A percentile compares a stretch with the other conserved stretches of the same genome.
phyloP scores from a whole-genome alignment of 1,140 invertebrate species.

The Ganaspis sp. region DNA sequence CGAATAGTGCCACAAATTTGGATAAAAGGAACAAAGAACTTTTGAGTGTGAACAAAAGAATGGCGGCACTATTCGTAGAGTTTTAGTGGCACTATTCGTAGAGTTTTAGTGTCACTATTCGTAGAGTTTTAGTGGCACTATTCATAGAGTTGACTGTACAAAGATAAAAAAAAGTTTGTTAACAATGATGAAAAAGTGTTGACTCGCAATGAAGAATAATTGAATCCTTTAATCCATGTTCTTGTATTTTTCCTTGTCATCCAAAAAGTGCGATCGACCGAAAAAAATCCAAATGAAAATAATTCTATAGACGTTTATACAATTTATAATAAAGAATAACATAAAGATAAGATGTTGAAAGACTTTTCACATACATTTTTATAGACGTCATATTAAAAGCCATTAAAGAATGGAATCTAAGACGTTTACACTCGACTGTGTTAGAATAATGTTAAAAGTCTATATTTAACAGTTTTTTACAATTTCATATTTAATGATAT shows the following conservation, averaged over 20 bases:
- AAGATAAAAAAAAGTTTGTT: too few relatives aligned
- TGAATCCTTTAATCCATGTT: too few relatives aligned
- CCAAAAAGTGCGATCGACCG: not conserved
- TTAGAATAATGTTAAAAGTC: conserved; percentile 4
- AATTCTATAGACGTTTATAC: not conserved
- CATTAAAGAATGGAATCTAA: not conserved
- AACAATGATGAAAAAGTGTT: too few relatives aligned
- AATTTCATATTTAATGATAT: conserved; percentile 10
- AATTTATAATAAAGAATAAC: conserved; percentile 38
- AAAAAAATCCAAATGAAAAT: conserved; percentile 36
- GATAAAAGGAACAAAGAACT: too few relatives aligned
- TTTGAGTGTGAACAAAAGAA: too few relatives aligned
- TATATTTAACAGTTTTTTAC: conserved; percentile 32
- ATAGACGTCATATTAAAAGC: conserved; percentile 6
- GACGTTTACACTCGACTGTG: conserved; percentile 24
- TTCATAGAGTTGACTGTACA: too few relatives aligned
- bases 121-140: too few relatives aligned
- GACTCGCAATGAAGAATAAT: too few relatives aligned
- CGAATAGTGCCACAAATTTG: too few relatives aligned
- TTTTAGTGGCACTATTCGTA: too few relatives aligned
- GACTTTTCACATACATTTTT: not conserved
- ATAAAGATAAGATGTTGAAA: conserved; percentile 41
- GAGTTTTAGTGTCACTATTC: too few relatives aligned
- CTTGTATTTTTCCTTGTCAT: not conserved
- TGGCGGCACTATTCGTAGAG: too few relatives aligned